Evolutionary conservation across 2,888 invertebrate species (phyloP).

Genomic region (Rhamphomyia laevipes): DNA sequence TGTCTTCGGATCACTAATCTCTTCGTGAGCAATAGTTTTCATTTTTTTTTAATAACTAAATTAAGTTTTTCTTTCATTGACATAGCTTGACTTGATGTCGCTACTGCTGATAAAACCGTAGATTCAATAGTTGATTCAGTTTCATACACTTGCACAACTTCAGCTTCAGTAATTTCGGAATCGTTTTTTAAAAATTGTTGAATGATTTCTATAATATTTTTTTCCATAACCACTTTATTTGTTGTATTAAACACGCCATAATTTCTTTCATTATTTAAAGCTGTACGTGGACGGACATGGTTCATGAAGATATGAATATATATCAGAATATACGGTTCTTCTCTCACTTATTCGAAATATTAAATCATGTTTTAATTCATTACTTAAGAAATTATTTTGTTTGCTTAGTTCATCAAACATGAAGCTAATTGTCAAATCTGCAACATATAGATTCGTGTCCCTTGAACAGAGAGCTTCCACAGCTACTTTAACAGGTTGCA

Average conservation of each 20-base stretch:
- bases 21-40: too few species aligned
- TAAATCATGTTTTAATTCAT: constrained; percentile 1
- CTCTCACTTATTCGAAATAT: constrained; percentile 6
- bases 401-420: neutral
- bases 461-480: neutral
- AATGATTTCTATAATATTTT: neutral
- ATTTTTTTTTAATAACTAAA: too few species aligned
- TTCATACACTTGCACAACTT: too few species aligned
- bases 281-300: too few species aligned
- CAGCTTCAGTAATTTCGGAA: too few species aligned
- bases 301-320: constrained; percentile 4
- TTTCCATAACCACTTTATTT: neutral
- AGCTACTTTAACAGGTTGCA: neutral
- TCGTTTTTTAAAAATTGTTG: too few species aligned
- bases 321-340: constrained; percentile 2
- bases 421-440: neutral
- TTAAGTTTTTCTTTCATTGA: too few species aligned
- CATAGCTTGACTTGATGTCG: too few species aligned
- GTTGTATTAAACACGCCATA: neutral
- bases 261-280: neutral
- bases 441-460: neutral
- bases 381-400: constrained; percentile 5
- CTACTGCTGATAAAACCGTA: too few species aligned
- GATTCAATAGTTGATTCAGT: too few species aligned
- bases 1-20: too few species aligned